Percentiles rank a stretch among this genome's conserved stretches.
These are phyloP conservation scores for Aplocera efformata DNA, from an alignment of 2,888 invertebrate genomes.

Conservation along the genomic window DNA sequence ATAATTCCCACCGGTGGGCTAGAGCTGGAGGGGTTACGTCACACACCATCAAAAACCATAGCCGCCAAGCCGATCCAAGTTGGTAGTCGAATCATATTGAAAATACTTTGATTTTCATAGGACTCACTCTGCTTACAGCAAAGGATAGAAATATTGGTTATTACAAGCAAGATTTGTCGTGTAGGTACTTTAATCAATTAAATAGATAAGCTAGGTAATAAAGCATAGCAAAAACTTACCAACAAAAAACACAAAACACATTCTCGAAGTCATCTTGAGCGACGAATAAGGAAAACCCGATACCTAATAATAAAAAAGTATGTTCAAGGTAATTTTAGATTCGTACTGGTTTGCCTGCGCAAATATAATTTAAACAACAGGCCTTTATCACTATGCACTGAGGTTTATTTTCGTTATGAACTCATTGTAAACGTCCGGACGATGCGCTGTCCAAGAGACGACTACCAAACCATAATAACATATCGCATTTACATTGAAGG, in stretches of 20 bases:
- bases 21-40: too few relatives aligned
- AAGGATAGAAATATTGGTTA: too few relatives aligned
- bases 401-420: slow-evolving; percentile 1
- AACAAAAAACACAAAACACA: slow-evolving; percentile 54
- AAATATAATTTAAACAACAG: slow-evolving; percentile 31
- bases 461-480: slow-evolving; percentile 1
- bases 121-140: too few relatives aligned
- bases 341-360: slow-evolving; percentile 22
- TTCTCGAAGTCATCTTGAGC: slow-evolving; percentile 52
- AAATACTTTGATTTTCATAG: too few relatives aligned
- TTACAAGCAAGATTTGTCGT: too few relatives aligned
- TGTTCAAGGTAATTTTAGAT: slow-evolving; percentile 45
- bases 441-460: background rate
- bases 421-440: slow-evolving; percentile 6
- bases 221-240: slow-evolving; percentile 51
- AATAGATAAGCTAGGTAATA: background rate
- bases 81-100: too few relatives aligned
- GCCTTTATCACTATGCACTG: slow-evolving; percentile 24
- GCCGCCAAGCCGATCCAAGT: too few relatives aligned
- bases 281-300: slow-evolving; percentile 54
- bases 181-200: background rate
- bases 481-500: slow-evolving; percentile 3
- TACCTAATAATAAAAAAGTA: slow-evolving; percentile 36
- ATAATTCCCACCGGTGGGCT: too few relatives aligned
- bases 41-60: too few relatives aligned